phyloP scores from a whole-genome alignment of 1,140 invertebrate genomes.

The Sinella curviseta region DNA sequence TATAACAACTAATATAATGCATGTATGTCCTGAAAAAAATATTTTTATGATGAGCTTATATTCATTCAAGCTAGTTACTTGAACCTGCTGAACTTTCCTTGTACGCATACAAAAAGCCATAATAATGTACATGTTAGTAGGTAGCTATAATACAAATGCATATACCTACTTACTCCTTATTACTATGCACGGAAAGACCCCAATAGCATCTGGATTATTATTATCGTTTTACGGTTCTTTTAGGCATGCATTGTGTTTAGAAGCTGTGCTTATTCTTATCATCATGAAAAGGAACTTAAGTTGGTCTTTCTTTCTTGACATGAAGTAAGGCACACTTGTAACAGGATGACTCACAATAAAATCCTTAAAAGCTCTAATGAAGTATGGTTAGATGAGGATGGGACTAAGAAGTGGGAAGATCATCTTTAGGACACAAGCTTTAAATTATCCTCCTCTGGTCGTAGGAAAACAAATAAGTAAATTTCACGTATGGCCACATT shows the following conservation, averaged over 20 bases:
- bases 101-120: too few relatives aligned
- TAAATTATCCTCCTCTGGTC: too few relatives aligned
- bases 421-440: neutral
- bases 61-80: too few relatives aligned
- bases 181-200: neutral
- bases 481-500: too few relatives aligned
- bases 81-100: too few relatives aligned
- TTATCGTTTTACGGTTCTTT: neutral
- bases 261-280: neutral
- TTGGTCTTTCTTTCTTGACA: too few relatives aligned
- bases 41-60: neutral
- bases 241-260: too few relatives aligned
- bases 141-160: neutral
- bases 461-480: too few relatives aligned
- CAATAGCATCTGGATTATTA: neutral
- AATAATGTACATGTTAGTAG: too few relatives aligned
- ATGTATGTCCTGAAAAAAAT: neutral
- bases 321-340: too few relatives aligned
- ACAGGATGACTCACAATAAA: neutral
- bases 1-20: too few relatives aligned
- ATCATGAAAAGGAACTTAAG: too few relatives aligned
- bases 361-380: neutral
- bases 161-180: neutral
- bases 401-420: neutral
- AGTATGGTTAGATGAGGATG: neutral